Evolutionary conservation across 1,140 invertebrate genomes (phyloP), one percentile per base, ranked within the genome.

Genomic region (Drosophila ananassae): DNA sequence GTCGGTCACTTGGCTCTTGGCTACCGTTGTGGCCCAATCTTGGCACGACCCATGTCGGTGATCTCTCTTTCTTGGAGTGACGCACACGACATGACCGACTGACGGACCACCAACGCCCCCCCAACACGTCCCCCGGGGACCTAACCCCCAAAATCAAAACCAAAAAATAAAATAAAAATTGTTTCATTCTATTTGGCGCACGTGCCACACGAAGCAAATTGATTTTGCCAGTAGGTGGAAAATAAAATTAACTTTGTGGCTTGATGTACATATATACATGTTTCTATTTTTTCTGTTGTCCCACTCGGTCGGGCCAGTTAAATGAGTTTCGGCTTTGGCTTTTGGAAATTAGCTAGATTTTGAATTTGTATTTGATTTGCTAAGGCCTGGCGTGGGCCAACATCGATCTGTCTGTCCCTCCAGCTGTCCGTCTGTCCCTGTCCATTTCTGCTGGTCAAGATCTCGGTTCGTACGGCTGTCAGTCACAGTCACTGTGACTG

Each of bases 171-270:
- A 56, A 51, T 21, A 37, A 37, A 59, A 84, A 68, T 58, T 73
- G 77, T 76, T 89, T 89, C 76, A 82, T 90, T 85, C 80, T 90
- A 90, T 90, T 85, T 84, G 85, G 78, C 81, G 85, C 85, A 90
- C 85, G 85, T 90, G 85, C 85, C 85, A 90, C 85, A 90, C 85
- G 85, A 90, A 90, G 76, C 78, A 90, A 90, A 90, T 90, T 85
- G 85, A 90, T 90, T 90, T 90, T 79, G 85, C 85, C 85, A 90
- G 85, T 90, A 90, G 85, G 85, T 90, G 85, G 85, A 90, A 90
- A 89, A 89, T 89, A 89, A 89, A 89, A 89, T 89, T 89, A 89
- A 89, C 83, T 89, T 83, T 89, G 76, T 51, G 83, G 83, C 63
- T 69, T 32, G 52, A 69, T 69, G 50, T 69, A 69, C 28, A 48